Conservation (phyloP, 2,113 vertebrate species). For the Abramis brama region DNA sequence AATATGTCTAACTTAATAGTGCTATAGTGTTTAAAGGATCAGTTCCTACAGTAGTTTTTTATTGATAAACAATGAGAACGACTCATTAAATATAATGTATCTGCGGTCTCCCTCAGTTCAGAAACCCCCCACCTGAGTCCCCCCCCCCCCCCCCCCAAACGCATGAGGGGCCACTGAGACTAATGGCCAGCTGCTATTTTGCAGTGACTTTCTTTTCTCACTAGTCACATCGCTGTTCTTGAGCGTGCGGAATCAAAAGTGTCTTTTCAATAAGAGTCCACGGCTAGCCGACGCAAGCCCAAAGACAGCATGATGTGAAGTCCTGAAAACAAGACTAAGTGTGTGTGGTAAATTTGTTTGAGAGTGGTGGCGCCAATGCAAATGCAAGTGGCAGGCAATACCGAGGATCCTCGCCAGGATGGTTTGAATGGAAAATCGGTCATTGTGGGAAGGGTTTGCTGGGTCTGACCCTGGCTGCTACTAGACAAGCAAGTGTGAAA, state of each 20-base stretch:
- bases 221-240: constrained; percentile 49
- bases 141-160: constrained; percentile 15
- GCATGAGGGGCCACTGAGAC: constrained; percentile 56
- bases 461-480: constrained; percentile 73
- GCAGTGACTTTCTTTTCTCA: constrained; percentile 53
- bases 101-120: constrained; percentile 21
- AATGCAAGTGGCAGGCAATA: constrained; percentile 67
- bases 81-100: constrained; percentile 25
- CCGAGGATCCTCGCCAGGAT: constrained; percentile 52
- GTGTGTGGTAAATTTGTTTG: constrained; percentile 60
- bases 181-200: constrained; percentile 60
- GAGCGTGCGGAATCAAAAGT: constrained; percentile 38
- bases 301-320: constrained; percentile 48
- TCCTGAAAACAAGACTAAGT: constrained; percentile 60
- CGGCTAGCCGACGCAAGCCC: constrained; percentile 32
- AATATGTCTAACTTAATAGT: constrained; percentile 1
- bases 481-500: constrained; percentile 80
- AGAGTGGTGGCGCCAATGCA: constrained; percentile 57
- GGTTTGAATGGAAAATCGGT: constrained; percentile 70
- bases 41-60: not conserved
- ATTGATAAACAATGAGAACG: not conserved
- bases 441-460: constrained; percentile 76
- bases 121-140: constrained; percentile 42
- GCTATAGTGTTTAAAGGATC: not conserved
- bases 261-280: constrained; percentile 26